Evolutionary conservation across 1,140 invertebrate genomes (phyloP).

Genomic region (Brachionus sp.): DNA sequence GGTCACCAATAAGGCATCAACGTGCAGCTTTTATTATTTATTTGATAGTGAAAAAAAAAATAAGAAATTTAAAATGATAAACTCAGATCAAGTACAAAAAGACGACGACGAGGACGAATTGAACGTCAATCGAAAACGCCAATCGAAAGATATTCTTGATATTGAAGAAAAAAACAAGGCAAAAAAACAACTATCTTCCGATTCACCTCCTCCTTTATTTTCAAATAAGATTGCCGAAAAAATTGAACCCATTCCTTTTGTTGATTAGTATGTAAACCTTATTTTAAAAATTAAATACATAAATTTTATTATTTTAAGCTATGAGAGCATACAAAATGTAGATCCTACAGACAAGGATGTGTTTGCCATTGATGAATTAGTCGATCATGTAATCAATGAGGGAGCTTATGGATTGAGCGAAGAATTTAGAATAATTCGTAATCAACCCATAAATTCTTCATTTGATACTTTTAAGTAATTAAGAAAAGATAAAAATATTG

Average conservation of each 20-base stretch:
- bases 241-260: constrained; percentile 28
- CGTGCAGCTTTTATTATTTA: constrained; percentile 49
- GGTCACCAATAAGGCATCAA: constrained; percentile 63
- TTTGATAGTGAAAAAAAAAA: constrained; percentile 51
- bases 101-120: constrained; percentile 45
- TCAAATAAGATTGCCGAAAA: background rate
- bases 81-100: background rate
- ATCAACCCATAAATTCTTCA: constrained; percentile 74
- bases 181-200: constrained; percentile 47
- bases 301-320: constrained; percentile 37
- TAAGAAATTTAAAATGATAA: constrained; percentile 33
- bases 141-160: constrained; percentile 55
- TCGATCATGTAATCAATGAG: constrained; percentile 70
- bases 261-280: background rate
- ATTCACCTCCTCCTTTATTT: background rate
- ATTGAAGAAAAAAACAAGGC: constrained; percentile 50
- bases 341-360: constrained; percentile 55
- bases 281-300: background rate
- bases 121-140: constrained; percentile 32
- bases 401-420: constrained; percentile 73
- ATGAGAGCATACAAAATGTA: constrained; percentile 46
- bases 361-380: constrained; percentile 71
- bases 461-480: constrained; percentile 59
- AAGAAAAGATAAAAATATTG: background rate
- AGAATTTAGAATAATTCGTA: constrained; percentile 76